Conservation (phyloP, 2,113 vertebrate genomes). For the Microtus oregoni region DNA sequence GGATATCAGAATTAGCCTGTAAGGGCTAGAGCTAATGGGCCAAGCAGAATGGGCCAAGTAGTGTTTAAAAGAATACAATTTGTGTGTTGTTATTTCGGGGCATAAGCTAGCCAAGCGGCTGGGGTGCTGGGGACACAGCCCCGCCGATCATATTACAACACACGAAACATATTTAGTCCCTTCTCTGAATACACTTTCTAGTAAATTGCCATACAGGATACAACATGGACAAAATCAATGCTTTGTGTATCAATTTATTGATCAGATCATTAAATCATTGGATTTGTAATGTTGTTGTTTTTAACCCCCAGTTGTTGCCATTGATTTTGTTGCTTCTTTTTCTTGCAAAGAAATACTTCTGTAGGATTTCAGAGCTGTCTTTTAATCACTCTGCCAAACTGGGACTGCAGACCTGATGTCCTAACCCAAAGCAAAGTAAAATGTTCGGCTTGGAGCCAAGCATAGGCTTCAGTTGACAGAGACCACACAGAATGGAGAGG, state of each 20-base stretch:
- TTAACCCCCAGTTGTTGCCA: not conserved
- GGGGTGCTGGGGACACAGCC: too few species aligned
- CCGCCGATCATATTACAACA: too few species aligned
- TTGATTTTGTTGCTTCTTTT: conserved; percentile 6
- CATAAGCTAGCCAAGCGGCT: too few species aligned
- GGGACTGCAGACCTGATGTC: not conserved
- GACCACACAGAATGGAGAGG: conserved; percentile 40
- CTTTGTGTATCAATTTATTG: not conserved
- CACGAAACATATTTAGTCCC: not conserved
- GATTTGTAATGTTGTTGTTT: not conserved
- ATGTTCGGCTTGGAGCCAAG: not conserved
- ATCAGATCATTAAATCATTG: conserved; percentile 33
- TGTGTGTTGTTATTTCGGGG: too few species aligned
- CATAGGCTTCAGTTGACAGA: conserved; percentile 38
- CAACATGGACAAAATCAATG: not conserved
- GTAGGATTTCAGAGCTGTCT: not conserved
- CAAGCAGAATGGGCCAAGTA: too few species aligned
- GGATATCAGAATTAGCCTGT: too few species aligned
- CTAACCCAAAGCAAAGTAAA: not conserved
- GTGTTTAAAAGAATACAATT: too few species aligned
- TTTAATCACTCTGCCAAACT: not conserved
- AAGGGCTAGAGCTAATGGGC: too few species aligned
- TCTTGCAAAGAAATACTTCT: not conserved
- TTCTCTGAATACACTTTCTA: not conserved
- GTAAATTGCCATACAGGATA: not conserved